Percentiles rank a stretch among this genome's conserved stretches.
phyloP scores from a whole-genome alignment of 1,140 invertebrate genomes.

The Spodoptera frugiperda region DNA sequence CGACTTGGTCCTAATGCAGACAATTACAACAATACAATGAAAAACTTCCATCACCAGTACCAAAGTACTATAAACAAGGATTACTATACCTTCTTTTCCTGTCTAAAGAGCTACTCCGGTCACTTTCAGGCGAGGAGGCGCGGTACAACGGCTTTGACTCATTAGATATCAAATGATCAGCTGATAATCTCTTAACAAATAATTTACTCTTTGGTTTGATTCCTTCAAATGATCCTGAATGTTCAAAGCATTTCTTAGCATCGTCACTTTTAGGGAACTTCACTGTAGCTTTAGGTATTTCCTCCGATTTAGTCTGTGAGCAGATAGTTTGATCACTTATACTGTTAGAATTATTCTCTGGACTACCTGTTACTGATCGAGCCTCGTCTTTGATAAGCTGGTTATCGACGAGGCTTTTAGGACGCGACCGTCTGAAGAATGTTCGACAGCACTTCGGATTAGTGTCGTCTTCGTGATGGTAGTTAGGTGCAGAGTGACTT shows the following conservation, averaged over 20 bases:
- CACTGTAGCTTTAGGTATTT: conserved; percentile 77
- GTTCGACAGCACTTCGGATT: conserved; percentile 79
- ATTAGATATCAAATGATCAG: conserved; percentile 81
- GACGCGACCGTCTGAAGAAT: conserved; percentile 79
- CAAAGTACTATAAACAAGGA: conserved; percentile 16
- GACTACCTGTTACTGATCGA: conserved; percentile 70
- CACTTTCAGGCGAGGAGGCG: conserved; percentile 81
- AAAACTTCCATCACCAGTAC: conserved; percentile 34
- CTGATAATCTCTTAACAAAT: conserved; percentile 81
- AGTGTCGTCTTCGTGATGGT: conserved; percentile 70
- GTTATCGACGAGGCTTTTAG: conserved; percentile 75
- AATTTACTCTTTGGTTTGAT: conserved; percentile 80
- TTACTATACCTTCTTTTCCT: conserved; percentile 77
- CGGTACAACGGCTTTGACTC: conserved; percentile 75
- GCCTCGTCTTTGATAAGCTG: conserved; percentile 68
- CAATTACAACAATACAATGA: conserved; percentile 50
- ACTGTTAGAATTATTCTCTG: conserved; percentile 76
- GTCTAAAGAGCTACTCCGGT: conserved; percentile 81
- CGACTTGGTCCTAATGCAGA: conserved; percentile 71
- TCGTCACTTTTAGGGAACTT: conserved; percentile 79
- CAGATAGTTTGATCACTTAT: conserved; percentile 72
- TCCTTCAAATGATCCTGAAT: conserved; percentile 82
- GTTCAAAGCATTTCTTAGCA: conserved; percentile 76
- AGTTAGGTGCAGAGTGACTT: conserved; percentile 58
- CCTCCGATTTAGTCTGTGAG: conserved; percentile 76